These are phyloP conservation scores for Vultur gryphus DNA, from an alignment of 2,797 vertebrate species.

Conservation along the genomic window DNA sequence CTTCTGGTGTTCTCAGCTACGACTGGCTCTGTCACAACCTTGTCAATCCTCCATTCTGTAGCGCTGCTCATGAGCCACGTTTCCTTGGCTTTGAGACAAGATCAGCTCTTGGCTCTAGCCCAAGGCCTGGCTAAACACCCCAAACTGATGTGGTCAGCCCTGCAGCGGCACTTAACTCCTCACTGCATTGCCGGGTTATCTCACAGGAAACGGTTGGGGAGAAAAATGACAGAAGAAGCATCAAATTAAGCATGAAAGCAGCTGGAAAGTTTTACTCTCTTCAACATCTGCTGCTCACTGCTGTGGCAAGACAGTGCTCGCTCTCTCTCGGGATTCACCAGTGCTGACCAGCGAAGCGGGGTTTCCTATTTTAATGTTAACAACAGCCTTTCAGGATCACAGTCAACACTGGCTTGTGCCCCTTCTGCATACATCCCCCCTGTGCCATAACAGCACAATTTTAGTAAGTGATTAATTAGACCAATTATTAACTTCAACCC, in stretches of 20 bases:
- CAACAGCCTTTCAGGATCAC: not conserved
- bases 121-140: not conserved
- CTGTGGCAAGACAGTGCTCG: rapidly evolving
- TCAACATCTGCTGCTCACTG: not conserved
- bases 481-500: not conserved
- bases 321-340: not conserved
- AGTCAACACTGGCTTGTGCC: not conserved
- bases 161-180: too few relatives aligned
- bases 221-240: not conserved
- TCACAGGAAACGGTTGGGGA: rapidly evolving
- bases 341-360: rapidly evolving
- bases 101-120: not conserved
- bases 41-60: not conserved
- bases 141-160: not conserved
- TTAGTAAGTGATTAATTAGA: not conserved
- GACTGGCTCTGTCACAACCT: not conserved
- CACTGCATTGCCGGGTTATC: too few relatives aligned
- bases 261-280: not conserved
- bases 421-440: not conserved
- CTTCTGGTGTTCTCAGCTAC: not conserved
- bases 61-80: not conserved
- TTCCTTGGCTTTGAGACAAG: not conserved
- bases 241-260: not conserved
- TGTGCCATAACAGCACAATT: not conserved
- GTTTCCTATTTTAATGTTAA: not conserved